Evolutionary conservation across 2,888 invertebrate genomes (phyloP), one percentile per base, ranked within the genome.

Genomic region (Cremastobaeus sp.): DNA sequence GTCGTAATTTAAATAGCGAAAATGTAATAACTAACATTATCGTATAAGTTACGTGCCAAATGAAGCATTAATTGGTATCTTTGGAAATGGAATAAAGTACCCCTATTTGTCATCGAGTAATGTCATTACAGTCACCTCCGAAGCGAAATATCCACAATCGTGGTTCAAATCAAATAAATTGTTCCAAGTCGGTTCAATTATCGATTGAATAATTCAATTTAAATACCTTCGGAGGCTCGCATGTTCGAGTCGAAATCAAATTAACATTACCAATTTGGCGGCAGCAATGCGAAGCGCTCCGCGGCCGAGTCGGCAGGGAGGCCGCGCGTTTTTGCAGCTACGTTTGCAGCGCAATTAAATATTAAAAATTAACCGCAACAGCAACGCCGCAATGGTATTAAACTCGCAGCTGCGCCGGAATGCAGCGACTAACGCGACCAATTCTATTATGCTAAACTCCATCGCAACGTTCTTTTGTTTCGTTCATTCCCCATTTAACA

Each of bases 141-240:
- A 43, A 57, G 25, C 12, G 6, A 57, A 45, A 45, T 34, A 35
- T 25, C 45, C 34, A 6, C 4, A 25, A 18, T 32, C 43, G 17
- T 15, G 17, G n/a, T 45, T 34, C 35, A 45, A 57, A 34, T 57
- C 35, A 41, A 34, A 2, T 21, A 17, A 45, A 21, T 35, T 25
- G 45, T 45, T 34, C 17, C 21, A 35, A 35, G 45, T 15, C 35
- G 35, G 3, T 34, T 6, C 12, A 45, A 45, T 55, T 55, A 55
- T 55, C 17, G 55, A 41, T 18, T 41, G 17, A 57, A 34, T 57
- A 45, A 57, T 57, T 43, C 35, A 35, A 45, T 28, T 39, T 15
- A 28, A 21, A 11, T 37, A 18, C 28, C 25, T 39, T n/a, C n/a
- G 0, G 39, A 28, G 25, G 28, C 28, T n/a, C 17, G 11, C 17